phyloP scores from a whole-genome alignment of 2,113 vertebrate species.

The Aix galericulata region DNA sequence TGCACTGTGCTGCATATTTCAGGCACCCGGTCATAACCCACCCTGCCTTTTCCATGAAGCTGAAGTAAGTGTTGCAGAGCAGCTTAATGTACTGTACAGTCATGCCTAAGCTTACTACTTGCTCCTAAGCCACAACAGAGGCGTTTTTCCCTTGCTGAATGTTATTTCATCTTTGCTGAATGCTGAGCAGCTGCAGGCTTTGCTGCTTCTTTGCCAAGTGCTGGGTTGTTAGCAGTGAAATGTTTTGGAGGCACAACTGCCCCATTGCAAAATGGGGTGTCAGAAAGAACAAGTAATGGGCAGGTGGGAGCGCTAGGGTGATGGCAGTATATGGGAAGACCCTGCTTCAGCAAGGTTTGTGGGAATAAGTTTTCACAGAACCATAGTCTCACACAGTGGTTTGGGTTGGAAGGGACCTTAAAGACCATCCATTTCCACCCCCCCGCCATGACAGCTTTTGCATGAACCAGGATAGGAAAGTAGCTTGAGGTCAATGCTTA shows the following conservation, averaged over 20 bases:
- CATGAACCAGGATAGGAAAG: neutral
- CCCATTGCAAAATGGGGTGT: neutral
- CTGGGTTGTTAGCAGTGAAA: fast-evolving
- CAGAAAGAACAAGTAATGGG: fast-evolving
- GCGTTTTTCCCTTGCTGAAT: neutral
- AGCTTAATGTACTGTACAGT: neutral
- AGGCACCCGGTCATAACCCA: fast-evolving
- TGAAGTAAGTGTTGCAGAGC: fast-evolving
- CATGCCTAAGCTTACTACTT: neutral
- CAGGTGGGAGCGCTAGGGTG: neutral
- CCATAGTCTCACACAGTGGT: too few relatives aligned
- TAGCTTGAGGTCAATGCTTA: neutral
- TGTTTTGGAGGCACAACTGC: neutral
- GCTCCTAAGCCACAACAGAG: neutral
- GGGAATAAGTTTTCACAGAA: neutral
- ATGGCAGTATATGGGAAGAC: neutral
- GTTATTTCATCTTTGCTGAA: neutral
- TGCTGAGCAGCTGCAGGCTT: neutral
- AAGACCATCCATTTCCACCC: too few relatives aligned
- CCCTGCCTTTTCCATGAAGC: neutral
- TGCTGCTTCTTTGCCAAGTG: neutral
- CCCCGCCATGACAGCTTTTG: neutral
- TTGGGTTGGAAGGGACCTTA: too few relatives aligned
- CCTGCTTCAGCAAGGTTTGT: neutral
- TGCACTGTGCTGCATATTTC: fast-evolving